Conservation (phyloP, 2,113 vertebrate species). For the Nymphicus hollandicus region DNA sequence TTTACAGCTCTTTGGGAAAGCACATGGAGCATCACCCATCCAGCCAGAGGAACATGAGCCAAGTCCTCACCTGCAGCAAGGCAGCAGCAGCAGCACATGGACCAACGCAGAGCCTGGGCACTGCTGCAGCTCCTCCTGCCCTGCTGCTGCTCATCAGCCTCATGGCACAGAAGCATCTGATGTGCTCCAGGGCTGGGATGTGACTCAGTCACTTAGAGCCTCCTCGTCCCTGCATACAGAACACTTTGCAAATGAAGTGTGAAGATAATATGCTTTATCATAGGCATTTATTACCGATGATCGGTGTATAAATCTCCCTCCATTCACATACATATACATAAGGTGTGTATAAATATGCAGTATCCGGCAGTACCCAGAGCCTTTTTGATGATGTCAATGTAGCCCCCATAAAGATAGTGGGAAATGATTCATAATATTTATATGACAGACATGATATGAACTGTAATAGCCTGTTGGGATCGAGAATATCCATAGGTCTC, state of each 20-base stretch:
- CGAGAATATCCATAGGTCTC: constrained; percentile 69
- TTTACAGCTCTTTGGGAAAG: background rate
- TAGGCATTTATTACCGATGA: constrained; percentile 45
- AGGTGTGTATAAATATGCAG: constrained; percentile 33
- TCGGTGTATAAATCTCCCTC: constrained; percentile 52
- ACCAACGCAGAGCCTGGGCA: accelerated
- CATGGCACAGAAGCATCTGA: background rate
- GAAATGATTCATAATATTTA: constrained; percentile 76
- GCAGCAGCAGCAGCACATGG: background rate
- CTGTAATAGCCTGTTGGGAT: constrained; percentile 74
- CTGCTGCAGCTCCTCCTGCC: background rate
- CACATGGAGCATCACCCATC: background rate
- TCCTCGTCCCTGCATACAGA: constrained; percentile 33
- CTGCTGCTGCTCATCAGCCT: background rate
- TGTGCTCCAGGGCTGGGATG: background rate
- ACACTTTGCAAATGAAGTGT: constrained; percentile 31
- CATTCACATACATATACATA: constrained; percentile 37
- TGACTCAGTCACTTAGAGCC: background rate
- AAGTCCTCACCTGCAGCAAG: background rate
- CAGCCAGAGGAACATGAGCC: background rate
- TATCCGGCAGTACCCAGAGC: background rate
- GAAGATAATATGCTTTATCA: constrained; percentile 59
- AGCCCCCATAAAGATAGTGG: constrained; percentile 72
- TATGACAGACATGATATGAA: constrained; percentile 75
- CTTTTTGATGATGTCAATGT: constrained; percentile 35